phyloP scores from a whole-genome alignment of 2,113 vertebrate species.

The Larimichthys polyactis region DNA sequence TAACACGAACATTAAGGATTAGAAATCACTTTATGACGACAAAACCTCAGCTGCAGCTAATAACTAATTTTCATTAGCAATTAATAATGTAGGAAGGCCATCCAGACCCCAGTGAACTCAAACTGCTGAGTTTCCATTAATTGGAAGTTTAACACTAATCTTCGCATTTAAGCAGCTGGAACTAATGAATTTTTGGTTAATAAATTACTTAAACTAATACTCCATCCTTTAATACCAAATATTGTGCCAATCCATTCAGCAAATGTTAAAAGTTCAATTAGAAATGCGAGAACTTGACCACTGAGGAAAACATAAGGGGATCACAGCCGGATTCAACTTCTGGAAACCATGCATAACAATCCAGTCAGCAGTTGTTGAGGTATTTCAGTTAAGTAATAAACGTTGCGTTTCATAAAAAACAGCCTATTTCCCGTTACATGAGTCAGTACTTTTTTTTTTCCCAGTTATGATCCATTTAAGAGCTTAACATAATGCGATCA shows the following conservation, averaged over 20 bases:
- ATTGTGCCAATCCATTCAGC: background rate
- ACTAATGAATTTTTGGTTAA: no score
- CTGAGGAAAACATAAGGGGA: background rate
- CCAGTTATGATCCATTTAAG: background rate
- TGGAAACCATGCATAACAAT: background rate
- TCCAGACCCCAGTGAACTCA: background rate
- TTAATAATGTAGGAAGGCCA: background rate
- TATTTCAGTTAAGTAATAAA: background rate
- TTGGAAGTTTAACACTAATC: background rate
- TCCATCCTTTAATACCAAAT: background rate
- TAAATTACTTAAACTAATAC: no score
- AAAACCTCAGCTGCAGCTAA: background rate
- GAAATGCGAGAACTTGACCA: no score
- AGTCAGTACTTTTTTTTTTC: background rate
- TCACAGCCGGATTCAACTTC: background rate
- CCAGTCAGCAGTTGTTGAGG: background rate
- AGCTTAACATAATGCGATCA: constrained; percentile 7
- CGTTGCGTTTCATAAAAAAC: background rate
- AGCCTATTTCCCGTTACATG: background rate
- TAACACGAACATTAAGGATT: constrained; percentile 58
- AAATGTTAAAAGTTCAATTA: no score
- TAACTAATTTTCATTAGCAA: background rate
- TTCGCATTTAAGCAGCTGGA: no score
- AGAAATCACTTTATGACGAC: background rate
- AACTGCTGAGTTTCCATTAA: background rate